Base-by-base conservation (phyloP, 2,113 vertebrate species). In the Albula goreensis region DNA sequence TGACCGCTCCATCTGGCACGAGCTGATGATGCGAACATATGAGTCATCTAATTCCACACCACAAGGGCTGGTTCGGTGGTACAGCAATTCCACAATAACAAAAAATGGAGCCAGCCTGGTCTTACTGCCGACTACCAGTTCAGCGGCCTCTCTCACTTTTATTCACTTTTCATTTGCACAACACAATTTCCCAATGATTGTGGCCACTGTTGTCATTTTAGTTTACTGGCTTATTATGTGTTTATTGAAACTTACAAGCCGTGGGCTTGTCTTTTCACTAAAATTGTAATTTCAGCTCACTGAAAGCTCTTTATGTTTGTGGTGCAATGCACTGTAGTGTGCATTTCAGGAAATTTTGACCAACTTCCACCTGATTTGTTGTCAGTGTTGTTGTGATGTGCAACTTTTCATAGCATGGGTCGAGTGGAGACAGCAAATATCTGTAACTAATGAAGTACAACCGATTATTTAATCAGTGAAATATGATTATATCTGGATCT, bases 1-100 rank as follows among this genome's bases (percentile, higher is more conserved):
- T 50, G n/a, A 63, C 49, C 41, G 50, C 31, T 70, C 83, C 78
- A 85, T 87, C 77, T 70, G 83, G 83, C 70, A 50, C 53, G 53
- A 50, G 70, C 80, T 22, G 70, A 82, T 85, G 85, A 82, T 66
- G 83, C 56, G n/a, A 41, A 50, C 53, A 82, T 15, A 74, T 41
- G 50, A 74, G 70, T 74, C 70, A 31, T 74, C n/a, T 31, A 74
- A 74, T 74, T 22, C 70, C 25, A 11, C 70, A 66, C 17, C 60
- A 22, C 60, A 22, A 66, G 70, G 2, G 25, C 70, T 31, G 70
- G 70, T 74, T 8, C 9, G 19, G 63, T 70, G 63, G 19, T 74
- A 31, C n/a, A 74, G 70, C n/a, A 31, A 4, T 70, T 22, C 22
- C n/a, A 17, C 22, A n/a, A 70, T 70, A 13, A 70, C 8, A 15